Percentiles rank a stretch among this genome's conserved stretches.
These are phyloP conservation scores for Eulemur mongoz DNA, from an alignment of 2,797 vertebrate genomes.

Conservation along the genomic window DNA sequence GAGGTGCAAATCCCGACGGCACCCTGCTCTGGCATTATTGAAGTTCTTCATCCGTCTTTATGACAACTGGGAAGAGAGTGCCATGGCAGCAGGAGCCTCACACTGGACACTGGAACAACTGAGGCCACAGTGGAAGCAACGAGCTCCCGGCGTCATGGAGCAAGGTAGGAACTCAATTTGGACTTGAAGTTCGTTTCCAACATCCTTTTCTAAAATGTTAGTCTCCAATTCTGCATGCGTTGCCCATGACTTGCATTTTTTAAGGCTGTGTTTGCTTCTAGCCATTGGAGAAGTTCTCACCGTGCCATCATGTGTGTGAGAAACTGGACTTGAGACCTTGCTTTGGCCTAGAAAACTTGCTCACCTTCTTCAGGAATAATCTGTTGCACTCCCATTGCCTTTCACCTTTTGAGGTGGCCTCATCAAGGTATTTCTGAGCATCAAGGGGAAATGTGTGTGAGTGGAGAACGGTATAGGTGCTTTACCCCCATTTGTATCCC, in stretches of 20 bases:
- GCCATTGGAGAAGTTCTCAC: not conserved
- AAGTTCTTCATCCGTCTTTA: not conserved
- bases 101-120: not conserved
- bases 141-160: not conserved
- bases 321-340: not conserved
- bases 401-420: not conserved
- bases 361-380: not conserved
- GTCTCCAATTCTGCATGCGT: not conserved
- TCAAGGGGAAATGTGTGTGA: not conserved
- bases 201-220: not conserved
- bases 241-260: not conserved
- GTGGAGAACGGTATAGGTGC: fast-evolving
- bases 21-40: not conserved
- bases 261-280: not conserved
- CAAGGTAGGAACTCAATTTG: not conserved
- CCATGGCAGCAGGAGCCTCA: not conserved
- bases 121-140: not conserved
- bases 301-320: not conserved
- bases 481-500: not conserved
- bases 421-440: not conserved
- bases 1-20: not conserved
- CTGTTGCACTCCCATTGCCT: not conserved
- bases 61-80: not conserved
- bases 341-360: not conserved
- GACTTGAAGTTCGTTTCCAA: not conserved